These are phyloP conservation scores for Ophioderma brevispina DNA, from an alignment of 35 echinoderm and acorn worm genomes.

Conservation along the genomic window DNA sequence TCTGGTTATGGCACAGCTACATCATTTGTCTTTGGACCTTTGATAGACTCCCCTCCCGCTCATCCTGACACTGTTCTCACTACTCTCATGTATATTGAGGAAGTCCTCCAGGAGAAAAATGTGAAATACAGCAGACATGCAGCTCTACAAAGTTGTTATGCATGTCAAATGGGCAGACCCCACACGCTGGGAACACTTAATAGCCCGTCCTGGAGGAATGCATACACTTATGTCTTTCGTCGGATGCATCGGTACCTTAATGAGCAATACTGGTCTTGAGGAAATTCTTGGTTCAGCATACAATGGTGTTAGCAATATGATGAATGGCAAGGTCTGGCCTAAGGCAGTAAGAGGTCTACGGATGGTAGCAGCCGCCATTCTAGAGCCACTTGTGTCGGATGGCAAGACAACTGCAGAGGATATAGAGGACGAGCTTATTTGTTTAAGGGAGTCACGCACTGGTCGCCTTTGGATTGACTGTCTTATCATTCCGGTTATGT, in stretches of 20 bases:
- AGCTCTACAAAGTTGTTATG: neutral
- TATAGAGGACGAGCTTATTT: neutral
- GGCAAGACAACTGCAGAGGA: slow-evolving; percentile 10
- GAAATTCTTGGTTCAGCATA: neutral
- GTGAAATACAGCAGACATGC: neutral
- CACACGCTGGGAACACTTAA: neutral
- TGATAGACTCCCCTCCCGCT: no score
- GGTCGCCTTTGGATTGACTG: slow-evolving; percentile 22
- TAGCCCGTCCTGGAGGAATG: neutral
- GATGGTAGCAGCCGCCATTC: neutral
- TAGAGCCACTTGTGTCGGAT: neutral
- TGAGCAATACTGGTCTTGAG: neutral
- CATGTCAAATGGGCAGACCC: neutral
- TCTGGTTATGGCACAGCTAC: no score
- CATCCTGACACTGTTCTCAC: no score
- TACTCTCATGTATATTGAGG: no score
- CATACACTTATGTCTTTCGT: neutral
- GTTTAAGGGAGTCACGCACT: neutral
- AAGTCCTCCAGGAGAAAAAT: no score
- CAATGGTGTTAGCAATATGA: neutral
- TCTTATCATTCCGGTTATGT: slow-evolving; percentile 9
- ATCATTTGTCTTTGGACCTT: no score
- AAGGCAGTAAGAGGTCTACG: neutral
- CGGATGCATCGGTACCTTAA: neutral
- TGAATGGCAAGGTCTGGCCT: neutral